A percentile compares a stretch with the other conserved stretches of the same genome.
phyloP scores from a whole-genome alignment of 1,140 invertebrate species.

The Euura lappo region DNA sequence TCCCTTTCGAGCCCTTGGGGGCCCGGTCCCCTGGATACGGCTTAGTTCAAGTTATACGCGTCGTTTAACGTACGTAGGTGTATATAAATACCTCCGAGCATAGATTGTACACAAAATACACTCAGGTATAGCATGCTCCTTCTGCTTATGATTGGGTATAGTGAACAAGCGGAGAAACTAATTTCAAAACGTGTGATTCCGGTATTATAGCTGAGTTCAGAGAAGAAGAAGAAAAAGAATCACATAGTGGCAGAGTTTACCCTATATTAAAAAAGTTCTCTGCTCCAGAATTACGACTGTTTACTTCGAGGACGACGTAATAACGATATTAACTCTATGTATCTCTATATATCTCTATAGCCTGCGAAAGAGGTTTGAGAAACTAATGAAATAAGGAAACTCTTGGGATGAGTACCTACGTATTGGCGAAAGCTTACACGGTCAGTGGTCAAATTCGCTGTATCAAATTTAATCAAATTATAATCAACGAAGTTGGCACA shows the following conservation, averaged over 20 bases:
- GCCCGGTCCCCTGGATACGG: constrained; percentile 29
- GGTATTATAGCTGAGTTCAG: too few species aligned
- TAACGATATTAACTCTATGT: not conserved
- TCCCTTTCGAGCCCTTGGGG: constrained; percentile 11
- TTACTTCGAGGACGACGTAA: not conserved
- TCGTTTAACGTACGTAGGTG: constrained; percentile 32
- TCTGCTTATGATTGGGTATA: too few species aligned
- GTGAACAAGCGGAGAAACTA: too few species aligned
- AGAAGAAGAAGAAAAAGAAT: not conserved
- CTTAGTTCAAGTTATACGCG: constrained; percentile 40
- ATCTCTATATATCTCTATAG: not conserved
- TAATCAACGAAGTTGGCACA: too few species aligned
- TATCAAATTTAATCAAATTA: too few species aligned
- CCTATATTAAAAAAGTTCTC: not conserved
- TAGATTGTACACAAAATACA: too few species aligned
- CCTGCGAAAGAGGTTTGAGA: not conserved
- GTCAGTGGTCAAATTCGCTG: too few species aligned
- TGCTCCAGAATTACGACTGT: not conserved
- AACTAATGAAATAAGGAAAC: not conserved
- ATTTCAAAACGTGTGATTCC: too few species aligned
- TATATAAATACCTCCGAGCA: not conserved
- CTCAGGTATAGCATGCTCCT: too few species aligned
- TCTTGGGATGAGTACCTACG: not conserved
- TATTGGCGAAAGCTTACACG: too few species aligned
- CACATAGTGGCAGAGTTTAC: not conserved